These are phyloP conservation scores for Gnathonemus echidnorhynchus DNA, from an alignment of 2,113 vertebrate species.

Conservation along the genomic window DNA sequence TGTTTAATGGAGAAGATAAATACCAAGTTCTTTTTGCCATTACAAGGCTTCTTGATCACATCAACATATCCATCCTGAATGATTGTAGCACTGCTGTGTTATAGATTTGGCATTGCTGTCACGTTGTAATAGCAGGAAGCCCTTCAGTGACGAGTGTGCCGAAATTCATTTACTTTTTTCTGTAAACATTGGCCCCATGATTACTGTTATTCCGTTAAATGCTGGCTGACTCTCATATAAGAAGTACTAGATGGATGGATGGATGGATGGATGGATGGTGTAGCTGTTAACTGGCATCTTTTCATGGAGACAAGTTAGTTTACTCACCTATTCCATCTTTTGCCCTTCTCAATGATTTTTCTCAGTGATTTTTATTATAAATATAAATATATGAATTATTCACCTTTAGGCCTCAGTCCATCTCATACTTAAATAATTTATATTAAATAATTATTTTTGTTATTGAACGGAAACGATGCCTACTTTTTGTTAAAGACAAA, in stretches of 20 bases:
- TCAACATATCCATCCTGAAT: neutral
- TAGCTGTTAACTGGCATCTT: neutral
- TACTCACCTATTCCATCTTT: neutral
- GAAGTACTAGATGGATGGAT: neutral
- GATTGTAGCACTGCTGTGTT: neutral
- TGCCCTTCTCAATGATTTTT: too few species aligned
- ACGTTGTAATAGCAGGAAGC: neutral
- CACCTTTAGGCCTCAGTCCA: neutral
- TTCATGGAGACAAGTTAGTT: neutral
- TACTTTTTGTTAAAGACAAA: neutral
- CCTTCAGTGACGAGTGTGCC: neutral
- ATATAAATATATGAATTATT: neutral
- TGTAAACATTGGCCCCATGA: neutral
- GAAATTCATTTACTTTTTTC: neutral
- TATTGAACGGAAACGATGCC: neutral
- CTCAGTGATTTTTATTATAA: neutral
- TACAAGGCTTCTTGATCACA: neutral
- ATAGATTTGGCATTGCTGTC: neutral
- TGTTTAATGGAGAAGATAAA: neutral
- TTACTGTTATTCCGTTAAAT: neutral
- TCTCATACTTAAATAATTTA: neutral
- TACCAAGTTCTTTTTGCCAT: neutral
- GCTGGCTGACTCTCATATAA: neutral
- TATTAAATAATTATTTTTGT: neutral
- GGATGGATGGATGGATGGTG: neutral